Evolutionary conservation across 1,140 invertebrate genomes (phyloP).

Genomic region (Globodera rostochiensis): DNA sequence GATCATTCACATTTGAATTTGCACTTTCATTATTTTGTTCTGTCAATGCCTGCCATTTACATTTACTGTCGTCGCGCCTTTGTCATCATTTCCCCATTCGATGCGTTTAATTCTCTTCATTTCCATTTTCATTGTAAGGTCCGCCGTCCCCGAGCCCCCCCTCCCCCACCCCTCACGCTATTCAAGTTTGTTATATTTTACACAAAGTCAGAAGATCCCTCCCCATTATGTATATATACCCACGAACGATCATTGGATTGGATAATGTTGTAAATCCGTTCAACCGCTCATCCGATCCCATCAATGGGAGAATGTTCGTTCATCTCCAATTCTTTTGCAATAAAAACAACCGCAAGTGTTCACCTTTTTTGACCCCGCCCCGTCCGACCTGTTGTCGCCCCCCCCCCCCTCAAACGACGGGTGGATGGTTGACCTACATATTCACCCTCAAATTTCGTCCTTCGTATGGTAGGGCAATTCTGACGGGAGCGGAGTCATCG

Average conservation of each 20-base stretch:
- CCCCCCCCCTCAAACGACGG: not conserved
- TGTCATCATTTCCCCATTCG: not conserved
- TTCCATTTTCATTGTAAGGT: not conserved
- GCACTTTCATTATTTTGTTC: conserved; percentile 17
- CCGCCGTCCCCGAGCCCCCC: no score
- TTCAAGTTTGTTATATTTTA: not conserved
- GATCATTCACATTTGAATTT: conserved; percentile 39
- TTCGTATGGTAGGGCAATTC: not conserved
- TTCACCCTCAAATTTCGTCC: not conserved
- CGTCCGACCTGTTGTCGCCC: not conserved
- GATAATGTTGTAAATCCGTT: not conserved
- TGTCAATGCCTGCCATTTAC: not conserved
- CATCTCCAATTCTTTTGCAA: not conserved
- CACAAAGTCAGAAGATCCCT: not conserved
- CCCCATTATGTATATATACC: not conserved
- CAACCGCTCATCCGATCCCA: not conserved
- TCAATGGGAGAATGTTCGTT: no score
- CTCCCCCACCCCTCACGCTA: no score
- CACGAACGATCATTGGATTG: not conserved
- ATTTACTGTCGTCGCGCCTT: not conserved
- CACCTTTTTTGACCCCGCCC: conserved; percentile 11
- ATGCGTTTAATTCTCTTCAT: conserved; percentile 6
- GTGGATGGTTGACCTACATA: not conserved
- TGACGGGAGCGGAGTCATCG: not conserved
- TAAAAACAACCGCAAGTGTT: not conserved